These are phyloP conservation scores for Mormyrops attenuatus DNA, from an alignment of 2,797 vertebrate genomes.

Conservation along the genomic window DNA sequence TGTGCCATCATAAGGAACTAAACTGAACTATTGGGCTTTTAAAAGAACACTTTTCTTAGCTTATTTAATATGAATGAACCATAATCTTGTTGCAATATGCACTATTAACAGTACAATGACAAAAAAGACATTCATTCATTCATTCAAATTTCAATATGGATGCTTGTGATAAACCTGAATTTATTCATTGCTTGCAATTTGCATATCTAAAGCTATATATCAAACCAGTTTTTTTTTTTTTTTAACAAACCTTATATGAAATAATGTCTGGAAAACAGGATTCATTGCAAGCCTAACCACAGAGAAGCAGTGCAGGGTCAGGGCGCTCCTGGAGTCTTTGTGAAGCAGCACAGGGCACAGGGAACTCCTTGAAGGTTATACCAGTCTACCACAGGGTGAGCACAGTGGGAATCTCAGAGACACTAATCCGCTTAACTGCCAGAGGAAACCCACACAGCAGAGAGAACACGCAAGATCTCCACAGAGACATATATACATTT, in stretches of 20 bases:
- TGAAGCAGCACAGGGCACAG: background rate
- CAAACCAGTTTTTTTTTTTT: background rate
- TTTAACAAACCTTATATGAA: background rate
- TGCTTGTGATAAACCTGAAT: background rate
- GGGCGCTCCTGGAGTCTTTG: background rate
- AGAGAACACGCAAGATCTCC: background rate
- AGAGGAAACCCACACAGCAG: background rate
- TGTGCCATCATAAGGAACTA: background rate
- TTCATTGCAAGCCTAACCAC: background rate
- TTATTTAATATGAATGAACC: background rate
- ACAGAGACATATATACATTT: background rate
- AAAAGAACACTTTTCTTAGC: background rate
- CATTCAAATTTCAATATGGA: background rate
- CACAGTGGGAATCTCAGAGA: background rate
- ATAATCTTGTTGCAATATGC: background rate
- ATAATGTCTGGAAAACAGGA: background rate
- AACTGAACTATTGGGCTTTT: background rate
- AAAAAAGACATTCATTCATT: background rate
- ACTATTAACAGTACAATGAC: background rate
- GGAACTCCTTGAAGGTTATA: background rate
- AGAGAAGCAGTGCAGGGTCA: background rate
- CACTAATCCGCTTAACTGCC: background rate
- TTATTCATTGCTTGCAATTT: background rate
- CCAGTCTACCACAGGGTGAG: background rate
- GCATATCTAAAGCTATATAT: background rate